Conservation (phyloP, 2,113 vertebrate species). For the Atlantisia rogersi region DNA sequence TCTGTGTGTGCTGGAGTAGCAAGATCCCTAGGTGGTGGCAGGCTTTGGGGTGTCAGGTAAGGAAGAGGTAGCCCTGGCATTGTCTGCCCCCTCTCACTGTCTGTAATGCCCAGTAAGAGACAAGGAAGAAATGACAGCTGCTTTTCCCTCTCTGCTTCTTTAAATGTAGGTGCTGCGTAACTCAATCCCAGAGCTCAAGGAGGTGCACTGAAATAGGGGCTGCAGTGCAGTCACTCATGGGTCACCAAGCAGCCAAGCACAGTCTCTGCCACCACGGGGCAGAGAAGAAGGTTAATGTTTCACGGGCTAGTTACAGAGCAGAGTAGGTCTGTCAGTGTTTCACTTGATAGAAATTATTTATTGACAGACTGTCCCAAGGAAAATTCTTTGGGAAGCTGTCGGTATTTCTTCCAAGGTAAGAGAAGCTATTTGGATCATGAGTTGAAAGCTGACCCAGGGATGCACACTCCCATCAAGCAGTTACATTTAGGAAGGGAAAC, state of each 20-base stretch:
- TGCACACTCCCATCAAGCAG: background rate
- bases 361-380: constrained; percentile 23
- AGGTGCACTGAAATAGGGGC: background rate
- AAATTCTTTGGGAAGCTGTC: background rate
- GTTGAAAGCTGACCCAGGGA: background rate
- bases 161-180: background rate
- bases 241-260: background rate
- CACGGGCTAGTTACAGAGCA: background rate
- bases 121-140: background rate
- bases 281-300: constrained; percentile 44
- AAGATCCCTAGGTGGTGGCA: background rate
- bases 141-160: background rate
- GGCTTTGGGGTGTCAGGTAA: fast-evolving
- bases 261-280: background rate
- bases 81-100: background rate
- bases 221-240: background rate
- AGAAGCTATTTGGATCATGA: background rate
- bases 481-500: constrained; percentile 9
- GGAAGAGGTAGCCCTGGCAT: background rate
- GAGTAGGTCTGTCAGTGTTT: constrained; percentile 22
- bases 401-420: constrained; percentile 9
- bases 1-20: background rate
- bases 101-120: background rate
- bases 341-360: constrained; percentile 43
- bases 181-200: background rate